Conservation (phyloP, 2,113 vertebrate species). For the Lagopus muta region DNA sequence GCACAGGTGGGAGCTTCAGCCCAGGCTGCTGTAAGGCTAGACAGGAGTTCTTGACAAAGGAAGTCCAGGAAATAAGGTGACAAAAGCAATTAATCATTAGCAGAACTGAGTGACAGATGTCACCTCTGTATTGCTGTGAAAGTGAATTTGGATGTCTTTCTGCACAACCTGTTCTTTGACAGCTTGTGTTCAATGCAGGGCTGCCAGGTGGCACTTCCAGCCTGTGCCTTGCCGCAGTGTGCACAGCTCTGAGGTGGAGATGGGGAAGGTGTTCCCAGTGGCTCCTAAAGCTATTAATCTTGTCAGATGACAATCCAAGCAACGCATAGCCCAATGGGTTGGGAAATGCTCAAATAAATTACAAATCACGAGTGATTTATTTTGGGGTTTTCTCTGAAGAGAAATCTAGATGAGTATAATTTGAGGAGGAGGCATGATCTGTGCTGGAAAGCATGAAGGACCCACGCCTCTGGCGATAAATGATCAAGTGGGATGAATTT, state of each 20-base stretch:
- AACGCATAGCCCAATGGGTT: not conserved
- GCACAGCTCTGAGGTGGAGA: constrained; percentile 1
- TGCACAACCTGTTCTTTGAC: not conserved
- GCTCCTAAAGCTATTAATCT: not conserved
- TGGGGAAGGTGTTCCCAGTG: not conserved
- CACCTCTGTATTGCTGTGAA: not conserved
- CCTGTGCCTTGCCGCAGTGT: not conserved
- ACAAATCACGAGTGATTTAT: constrained; percentile 25
- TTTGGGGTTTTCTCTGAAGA: constrained; percentile 17
- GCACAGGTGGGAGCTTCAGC: not conserved
- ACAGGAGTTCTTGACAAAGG: not conserved
- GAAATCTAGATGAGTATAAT: not conserved
- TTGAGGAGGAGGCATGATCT: constrained; percentile 4
- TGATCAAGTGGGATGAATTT: not conserved
- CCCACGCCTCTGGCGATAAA: not conserved
- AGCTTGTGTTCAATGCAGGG: not conserved
- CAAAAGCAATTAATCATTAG: constrained; percentile 32
- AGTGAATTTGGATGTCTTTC: constrained; percentile 24
- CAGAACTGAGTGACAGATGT: constrained; percentile 19
- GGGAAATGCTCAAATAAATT: constrained; percentile 18
- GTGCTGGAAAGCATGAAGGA: not conserved
- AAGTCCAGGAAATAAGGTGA: not conserved
- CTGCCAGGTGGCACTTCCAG: constrained; percentile 35
- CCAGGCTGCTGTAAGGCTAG: not conserved
- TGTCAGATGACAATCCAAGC: constrained; percentile 24